A percentile compares a stretch with the other conserved stretches of the same genome.
phyloP scores from a whole-genome alignment of 2,113 vertebrate genomes.

The Dipodomys ordii region DNA sequence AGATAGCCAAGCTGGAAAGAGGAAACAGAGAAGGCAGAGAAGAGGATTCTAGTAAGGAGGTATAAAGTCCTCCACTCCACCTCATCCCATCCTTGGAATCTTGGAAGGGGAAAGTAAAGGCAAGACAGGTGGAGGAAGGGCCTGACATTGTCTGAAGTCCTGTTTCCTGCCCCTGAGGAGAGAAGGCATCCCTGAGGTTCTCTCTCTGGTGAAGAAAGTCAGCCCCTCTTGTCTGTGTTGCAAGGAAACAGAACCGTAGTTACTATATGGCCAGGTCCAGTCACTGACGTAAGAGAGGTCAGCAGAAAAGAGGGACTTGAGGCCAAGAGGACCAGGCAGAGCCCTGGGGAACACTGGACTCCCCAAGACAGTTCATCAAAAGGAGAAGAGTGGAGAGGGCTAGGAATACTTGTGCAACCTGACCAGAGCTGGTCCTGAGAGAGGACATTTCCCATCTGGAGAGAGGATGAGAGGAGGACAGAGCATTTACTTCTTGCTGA shows the following conservation, averaged over 20 bases:
- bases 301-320: not conserved
- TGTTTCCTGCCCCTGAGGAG: not conserved
- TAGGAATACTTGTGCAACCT: no score
- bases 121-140: not conserved
- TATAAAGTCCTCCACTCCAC: no score
- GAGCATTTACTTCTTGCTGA: no score
- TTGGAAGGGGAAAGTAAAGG: not conserved
- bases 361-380: not conserved
- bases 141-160: fast-evolving
- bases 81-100: not conserved
- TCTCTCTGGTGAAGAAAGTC: no score
- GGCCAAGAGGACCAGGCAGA: no score
- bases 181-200: no score
- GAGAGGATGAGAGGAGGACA: no score
- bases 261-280: fast-evolving
- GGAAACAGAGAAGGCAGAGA: not conserved
- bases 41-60: no score
- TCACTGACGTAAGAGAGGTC: not conserved
- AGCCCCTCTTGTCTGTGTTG: no score
- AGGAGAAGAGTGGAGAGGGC: no score
- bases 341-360: not conserved
- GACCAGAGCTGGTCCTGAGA: no score
- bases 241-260: not conserved
- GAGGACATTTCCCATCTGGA: no score
- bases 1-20: not conserved